phyloP scores from a whole-genome alignment of 2,113 vertebrate species.

The Pluvianellus socialis region DNA sequence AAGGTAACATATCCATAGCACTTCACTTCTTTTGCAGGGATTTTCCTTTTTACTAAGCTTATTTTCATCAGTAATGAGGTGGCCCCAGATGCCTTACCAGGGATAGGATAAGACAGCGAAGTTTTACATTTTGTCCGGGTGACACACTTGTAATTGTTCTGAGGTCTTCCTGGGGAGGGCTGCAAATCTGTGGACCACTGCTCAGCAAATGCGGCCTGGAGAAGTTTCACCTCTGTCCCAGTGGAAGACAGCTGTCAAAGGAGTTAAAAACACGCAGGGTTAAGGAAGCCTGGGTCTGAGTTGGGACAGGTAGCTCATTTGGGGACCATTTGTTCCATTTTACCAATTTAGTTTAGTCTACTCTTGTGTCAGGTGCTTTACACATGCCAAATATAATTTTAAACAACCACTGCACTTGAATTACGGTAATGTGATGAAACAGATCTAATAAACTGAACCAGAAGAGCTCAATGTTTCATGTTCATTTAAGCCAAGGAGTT shows the following conservation, averaged over 20 bases:
- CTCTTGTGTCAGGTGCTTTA: not conserved
- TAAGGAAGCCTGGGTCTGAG: not conserved
- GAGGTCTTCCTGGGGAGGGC: not conserved
- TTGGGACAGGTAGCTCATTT: not conserved
- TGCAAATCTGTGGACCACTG: not conserved
- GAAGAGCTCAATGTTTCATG: not conserved
- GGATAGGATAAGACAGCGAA: not conserved
- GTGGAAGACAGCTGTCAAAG: not conserved
- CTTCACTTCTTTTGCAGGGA: not conserved
- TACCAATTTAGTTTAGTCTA: not conserved
- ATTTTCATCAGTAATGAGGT: not conserved
- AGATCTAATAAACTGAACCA: not conserved
- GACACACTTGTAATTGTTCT: not conserved
- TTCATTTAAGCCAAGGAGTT: not conserved
- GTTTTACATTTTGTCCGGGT: slow-evolving; percentile 20
- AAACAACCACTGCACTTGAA: not conserved
- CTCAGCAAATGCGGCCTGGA: not conserved
- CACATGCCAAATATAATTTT: not conserved
- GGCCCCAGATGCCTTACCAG: not conserved
- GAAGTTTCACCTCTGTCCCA: not conserved
- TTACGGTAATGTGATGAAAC: not conserved
- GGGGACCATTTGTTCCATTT: not conserved
- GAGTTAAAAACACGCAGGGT: not conserved
- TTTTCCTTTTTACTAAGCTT: not conserved
- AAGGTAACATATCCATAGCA: accelerated